Percentiles rank a stretch among this genome's conserved stretches.
These are phyloP conservation scores for Chironomus striatipennis DNA, from an alignment of 1,140 invertebrate genomes.

Conservation along the genomic window DNA sequence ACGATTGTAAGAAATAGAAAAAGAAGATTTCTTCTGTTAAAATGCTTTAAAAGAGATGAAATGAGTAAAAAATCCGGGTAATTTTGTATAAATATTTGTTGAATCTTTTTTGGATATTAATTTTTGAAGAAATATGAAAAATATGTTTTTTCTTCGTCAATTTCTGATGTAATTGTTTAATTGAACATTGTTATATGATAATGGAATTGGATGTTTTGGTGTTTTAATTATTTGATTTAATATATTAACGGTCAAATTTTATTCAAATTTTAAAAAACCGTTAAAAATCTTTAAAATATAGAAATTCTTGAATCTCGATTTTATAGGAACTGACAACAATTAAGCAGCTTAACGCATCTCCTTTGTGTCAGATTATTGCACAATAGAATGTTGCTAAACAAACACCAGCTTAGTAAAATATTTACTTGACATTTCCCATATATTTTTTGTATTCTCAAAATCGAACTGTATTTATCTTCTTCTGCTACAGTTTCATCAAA, in stretches of 20 bases:
- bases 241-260: no score
- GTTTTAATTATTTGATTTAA: no score
- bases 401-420: not conserved
- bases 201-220: no score
- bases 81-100: slow-evolving; percentile 10
- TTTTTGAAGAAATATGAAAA: not conserved
- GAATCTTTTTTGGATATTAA: slow-evolving; percentile 8
- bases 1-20: not conserved
- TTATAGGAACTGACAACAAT: no score
- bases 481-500: not conserved
- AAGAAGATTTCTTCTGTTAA: not conserved
- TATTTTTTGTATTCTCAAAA: not conserved
- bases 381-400: not conserved
- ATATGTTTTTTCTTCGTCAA: not conserved
- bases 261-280: no score
- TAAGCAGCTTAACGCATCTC: no score
- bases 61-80: slow-evolving; percentile 5
- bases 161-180: slow-evolving; percentile 9
- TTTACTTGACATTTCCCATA: not conserved
- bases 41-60: not conserved
- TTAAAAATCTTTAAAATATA: no score
- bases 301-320: no score
- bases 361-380: no score
- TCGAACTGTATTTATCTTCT: not conserved
- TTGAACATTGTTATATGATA: slow-evolving; percentile 9